A percentile compares a stretch with the other conserved stretches of the same genome.
These are phyloP conservation scores for Bradypodion pumilum DNA, from an alignment of 2,797 vertebrate species.

Conservation along the genomic window DNA sequence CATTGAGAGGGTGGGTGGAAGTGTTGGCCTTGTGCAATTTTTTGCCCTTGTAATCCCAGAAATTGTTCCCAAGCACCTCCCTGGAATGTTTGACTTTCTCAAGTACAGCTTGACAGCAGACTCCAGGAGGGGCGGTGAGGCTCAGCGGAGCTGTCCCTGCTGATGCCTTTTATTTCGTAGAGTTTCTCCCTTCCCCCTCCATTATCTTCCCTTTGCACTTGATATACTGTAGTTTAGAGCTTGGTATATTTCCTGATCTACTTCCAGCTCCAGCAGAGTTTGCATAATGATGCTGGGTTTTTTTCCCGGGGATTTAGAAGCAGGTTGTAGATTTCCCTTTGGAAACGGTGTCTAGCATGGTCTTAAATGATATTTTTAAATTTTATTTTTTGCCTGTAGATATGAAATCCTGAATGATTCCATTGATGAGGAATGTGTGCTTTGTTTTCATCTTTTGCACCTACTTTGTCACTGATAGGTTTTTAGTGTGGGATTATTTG, in stretches of 20 bases:
- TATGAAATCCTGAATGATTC: background rate
- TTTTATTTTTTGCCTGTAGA: constrained; percentile 12
- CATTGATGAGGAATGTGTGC: background rate
- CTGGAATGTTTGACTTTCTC: constrained; percentile 36
- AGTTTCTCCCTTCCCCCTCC: constrained; percentile 48
- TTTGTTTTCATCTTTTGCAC: background rate
- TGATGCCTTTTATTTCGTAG: constrained; percentile 62
- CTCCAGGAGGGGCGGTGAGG: constrained; percentile 55
- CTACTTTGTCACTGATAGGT: background rate
- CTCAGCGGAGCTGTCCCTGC: constrained; percentile 56
- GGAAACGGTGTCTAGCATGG: background rate
- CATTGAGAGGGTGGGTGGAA: background rate
- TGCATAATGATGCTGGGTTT: constrained; percentile 6
- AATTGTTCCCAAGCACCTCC: constrained; percentile 51
- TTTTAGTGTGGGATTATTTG: background rate
- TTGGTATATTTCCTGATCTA: constrained; percentile 21
- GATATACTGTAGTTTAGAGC: constrained; percentile 42
- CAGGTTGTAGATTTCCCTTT: constrained; percentile 23
- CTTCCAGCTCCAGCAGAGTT: constrained; percentile 35
- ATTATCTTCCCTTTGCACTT: constrained; percentile 46
- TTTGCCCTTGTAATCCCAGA: constrained; percentile 59
- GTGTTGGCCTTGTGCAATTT: constrained; percentile 50
- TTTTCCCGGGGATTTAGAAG: constrained; percentile 29
- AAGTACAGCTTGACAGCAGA: constrained; percentile 50
- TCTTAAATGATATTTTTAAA: background rate